Evolutionary conservation across 2,113 vertebrate genomes (phyloP), one percentile per base, ranked within the genome.

Genomic region (Numida meleagris): DNA sequence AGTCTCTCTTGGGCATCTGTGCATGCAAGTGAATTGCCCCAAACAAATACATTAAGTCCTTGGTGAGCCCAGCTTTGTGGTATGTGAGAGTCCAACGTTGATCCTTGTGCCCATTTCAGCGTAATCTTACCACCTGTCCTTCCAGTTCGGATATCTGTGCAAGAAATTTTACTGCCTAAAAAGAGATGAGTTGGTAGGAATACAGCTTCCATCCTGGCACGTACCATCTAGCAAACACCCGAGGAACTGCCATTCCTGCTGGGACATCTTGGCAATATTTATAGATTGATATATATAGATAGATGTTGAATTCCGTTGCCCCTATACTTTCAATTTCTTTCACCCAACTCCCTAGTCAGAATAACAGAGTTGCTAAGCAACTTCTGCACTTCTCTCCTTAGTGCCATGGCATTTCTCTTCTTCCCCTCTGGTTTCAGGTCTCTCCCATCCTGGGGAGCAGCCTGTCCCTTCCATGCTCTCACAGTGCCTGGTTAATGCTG

Each of bases 291-390:
- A 27, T 51, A 63, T 27, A 19, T 62, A 38, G 16, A n/a, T 62
- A 38, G 27, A 25, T 25, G 58, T 61, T 78, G 65, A 45, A 73
- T 87, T 82, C 68, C 57, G 62, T 77, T 33, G 25, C 55, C 34
- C n/a, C 75, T 68, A 34, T 21, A 38, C 68, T 92, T 94, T 25
- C 29, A 43, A 66, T 80, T 81, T 68, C 57, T 46, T 67, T 81
- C 36, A 59, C 51, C 66, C 38, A 78, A 5, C 38, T 38, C 13
- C 17, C 25, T 46, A 12, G 6, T 82, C 68, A 81, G 78, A 81
- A 25, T 58, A 68, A 50, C 15, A 43, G 76, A 73, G 88, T 71
- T 94, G 92, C 90, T 86, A 73, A 70, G 86, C 78, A 92, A 43
- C 68, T 82, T 85, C 24, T 66, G 73, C 20, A n/a, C n/a, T 33